Conservation (phyloP, 2,888 invertebrate species). For the Trissoscelio sp. region DNA sequence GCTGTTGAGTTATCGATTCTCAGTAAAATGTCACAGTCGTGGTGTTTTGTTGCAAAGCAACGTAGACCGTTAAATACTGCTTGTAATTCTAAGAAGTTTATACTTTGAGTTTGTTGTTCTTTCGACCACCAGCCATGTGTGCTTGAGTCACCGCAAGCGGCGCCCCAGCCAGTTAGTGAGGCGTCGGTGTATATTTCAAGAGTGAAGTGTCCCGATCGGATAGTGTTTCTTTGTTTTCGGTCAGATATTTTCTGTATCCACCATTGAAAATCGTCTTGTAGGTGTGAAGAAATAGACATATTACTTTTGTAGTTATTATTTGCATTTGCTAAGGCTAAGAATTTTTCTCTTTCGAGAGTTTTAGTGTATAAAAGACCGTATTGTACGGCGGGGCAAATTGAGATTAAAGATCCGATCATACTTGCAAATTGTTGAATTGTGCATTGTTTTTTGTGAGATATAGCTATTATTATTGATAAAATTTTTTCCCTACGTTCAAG, state of each 20-base stretch:
- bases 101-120: conserved; percentile 17
- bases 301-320: neutral
- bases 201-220: neutral
- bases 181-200: conserved; percentile 48
- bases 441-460: conserved; percentile 15
- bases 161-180: conserved; percentile 44
- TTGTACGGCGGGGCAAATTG: conserved; percentile 48
- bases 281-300: neutral
- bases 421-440: conserved; percentile 28
- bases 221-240: conserved; percentile 1
- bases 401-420: conserved; percentile 49
- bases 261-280: conserved; percentile 23
- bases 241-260: conserved; percentile 13
- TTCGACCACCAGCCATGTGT: conserved; percentile 48
- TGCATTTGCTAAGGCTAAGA: conserved; percentile 12
- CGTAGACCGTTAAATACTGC: conserved; percentile 38
- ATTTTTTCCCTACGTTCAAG: neutral
- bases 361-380: conserved; percentile 51
- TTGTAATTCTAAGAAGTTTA: conserved; percentile 43
- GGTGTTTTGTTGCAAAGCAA: neutral
- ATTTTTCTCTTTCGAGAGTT: conserved; percentile 47
- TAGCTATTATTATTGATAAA: neutral
- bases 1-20: conserved; percentile 25
- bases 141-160: conserved; percentile 1
- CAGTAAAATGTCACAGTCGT: conserved; percentile 12